Base-by-base conservation (phyloP, 2,113 vertebrate genomes). In the Chionodraco myersi region DNA sequence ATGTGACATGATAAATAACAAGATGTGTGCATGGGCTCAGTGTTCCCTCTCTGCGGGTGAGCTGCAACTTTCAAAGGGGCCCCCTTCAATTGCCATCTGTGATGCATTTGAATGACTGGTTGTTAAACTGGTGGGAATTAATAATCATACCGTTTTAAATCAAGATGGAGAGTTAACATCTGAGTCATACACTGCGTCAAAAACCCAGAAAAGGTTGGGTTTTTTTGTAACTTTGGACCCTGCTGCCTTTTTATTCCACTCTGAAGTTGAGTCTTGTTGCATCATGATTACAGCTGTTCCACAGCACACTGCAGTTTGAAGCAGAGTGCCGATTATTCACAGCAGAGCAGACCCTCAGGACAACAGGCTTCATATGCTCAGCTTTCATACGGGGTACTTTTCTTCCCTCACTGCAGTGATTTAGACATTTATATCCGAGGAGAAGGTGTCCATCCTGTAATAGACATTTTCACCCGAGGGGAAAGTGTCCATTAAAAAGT, bases 401-500 rank as follows among this genome's bases (percentile, higher is more conserved):
- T 70, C 61, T 83, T 62, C 30, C 48, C 75, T 79, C 53, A 5
- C 47, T 81, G 44, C 67, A 66, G 58, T 66, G 80, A 86, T 67
- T 12, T 67, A 76, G 53, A 62, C 64, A 56, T 86, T 83, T 78
- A 83, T 79, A 80, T 83, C 81, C 52, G 2, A 70, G 75, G 57
- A 86, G 57, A 83, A 84, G 68, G 71, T 70, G 83, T 84, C 82
- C 79, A 30, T 85, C 64, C 76, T 72, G 63, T 87, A 87, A 80
- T 82, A 49, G 81, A 70, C 61, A 63, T 69, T 63, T 70, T 80
- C 58, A 81, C 84, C 80, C 3, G 49, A 72, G 90, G 88, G 81
- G 34, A 77, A 83, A 60, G 56, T 66, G 82, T 92, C 83, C 88
- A 88, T 90, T 87, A 86, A 79, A 82, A 83, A 84, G 83, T 82